Evolutionary conservation across 2,888 invertebrate species (phyloP).

Genomic region (Archaeoteleia sp.): DNA sequence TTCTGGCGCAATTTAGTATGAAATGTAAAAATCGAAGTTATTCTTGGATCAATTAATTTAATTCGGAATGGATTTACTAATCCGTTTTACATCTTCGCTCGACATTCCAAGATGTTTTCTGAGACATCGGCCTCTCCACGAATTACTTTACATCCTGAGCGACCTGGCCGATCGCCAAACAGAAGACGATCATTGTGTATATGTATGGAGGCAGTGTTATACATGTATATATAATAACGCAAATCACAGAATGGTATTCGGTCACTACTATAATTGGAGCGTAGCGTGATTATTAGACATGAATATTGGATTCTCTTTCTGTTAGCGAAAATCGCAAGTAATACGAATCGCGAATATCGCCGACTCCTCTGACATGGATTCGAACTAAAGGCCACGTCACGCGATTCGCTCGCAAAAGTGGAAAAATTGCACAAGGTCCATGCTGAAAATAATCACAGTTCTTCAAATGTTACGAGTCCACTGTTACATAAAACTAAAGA

Average conservation of each 20-base stretch:
- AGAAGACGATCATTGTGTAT: conserved; percentile 51
- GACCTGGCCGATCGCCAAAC: conserved; percentile 55
- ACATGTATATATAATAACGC: conserved; percentile 27
- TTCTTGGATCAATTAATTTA: no score
- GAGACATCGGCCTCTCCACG: conserved; percentile 36
- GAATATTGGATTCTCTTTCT: conserved; percentile 49
- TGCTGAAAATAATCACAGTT: no score
- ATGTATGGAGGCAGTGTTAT: conserved; percentile 29
- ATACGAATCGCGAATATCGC: conserved; percentile 6
- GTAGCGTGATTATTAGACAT: conserved; percentile 55
- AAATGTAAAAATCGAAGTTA: no score
- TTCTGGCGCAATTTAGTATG: no score
- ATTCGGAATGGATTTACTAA: no score
- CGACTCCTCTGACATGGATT: conserved; percentile 2
- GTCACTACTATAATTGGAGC: conserved; percentile 52
- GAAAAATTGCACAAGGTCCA: background rate
- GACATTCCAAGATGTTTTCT: conserved; percentile 46
- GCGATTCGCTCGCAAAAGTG: conserved; percentile 1
- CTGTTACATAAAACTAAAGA: no score
- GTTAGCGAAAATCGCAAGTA: conserved; percentile 17
- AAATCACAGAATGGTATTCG: conserved; percentile 45
- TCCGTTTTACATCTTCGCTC: no score
- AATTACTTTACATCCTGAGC: conserved; percentile 49
- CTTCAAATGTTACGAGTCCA: no score
- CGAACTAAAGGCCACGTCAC: background rate